Percentiles rank a stretch among this genome's conserved stretches.
Conservation (phyloP, 2,113 vertebrate genomes). For the Choloepus hoffmanni region DNA sequence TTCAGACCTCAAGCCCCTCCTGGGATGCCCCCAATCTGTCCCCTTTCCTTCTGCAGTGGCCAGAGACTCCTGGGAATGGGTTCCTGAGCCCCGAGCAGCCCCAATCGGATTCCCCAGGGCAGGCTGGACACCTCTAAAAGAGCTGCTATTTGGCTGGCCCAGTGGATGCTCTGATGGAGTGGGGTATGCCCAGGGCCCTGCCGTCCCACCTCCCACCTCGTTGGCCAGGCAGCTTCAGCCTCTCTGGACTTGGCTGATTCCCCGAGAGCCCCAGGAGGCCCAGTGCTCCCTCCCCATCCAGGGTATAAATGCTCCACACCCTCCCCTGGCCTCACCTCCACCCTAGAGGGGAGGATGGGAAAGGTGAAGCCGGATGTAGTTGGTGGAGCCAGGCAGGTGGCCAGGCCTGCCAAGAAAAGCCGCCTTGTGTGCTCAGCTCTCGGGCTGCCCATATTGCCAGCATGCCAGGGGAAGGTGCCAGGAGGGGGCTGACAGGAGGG, state of each 20-base stretch:
- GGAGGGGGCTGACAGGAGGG: constrained; percentile 46
- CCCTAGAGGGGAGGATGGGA: not conserved
- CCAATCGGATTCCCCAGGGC: not conserved
- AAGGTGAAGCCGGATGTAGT: constrained; percentile 77
- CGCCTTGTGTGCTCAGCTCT: constrained; percentile 68
- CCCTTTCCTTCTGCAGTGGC: not conserved
- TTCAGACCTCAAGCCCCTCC: not conserved
- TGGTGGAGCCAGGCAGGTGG: constrained; percentile 49
- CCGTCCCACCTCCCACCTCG: no score
- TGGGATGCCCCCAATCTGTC: not conserved
- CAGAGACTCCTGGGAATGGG: not conserved
- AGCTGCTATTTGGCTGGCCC: not conserved
- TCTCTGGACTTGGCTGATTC: not conserved
- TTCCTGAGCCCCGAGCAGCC: not conserved
- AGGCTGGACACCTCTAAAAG: not conserved
- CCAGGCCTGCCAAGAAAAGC: constrained; percentile 76
- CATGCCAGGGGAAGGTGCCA: constrained; percentile 44
- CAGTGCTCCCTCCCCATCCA: not conserved
- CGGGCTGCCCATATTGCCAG: constrained; percentile 56
- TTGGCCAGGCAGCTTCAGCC: not conserved
- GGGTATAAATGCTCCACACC: not conserved
- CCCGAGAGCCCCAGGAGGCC: no score
- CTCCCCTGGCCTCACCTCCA: not conserved
- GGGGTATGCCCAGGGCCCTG: no score
- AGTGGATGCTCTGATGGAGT: not conserved